Evolutionary conservation across 2,113 vertebrate species (phyloP).

Genomic region (Azemiops feae): DNA sequence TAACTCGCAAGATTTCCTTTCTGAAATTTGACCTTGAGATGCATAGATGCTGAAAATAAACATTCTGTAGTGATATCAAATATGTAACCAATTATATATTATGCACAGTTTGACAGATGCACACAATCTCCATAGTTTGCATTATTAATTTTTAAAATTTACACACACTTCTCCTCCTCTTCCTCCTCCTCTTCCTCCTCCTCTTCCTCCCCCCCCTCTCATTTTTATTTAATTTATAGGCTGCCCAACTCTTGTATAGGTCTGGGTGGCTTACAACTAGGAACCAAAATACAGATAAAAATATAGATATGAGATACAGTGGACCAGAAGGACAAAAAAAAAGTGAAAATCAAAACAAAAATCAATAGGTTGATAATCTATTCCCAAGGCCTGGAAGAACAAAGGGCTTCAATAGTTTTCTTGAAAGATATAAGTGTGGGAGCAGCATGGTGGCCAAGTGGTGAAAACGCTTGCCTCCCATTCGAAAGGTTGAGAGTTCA

Average conservation of each 20-base stretch:
- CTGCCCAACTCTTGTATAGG: background rate
- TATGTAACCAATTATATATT: background rate
- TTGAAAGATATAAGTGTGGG: background rate
- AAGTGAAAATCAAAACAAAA: background rate
- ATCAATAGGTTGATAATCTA: background rate
- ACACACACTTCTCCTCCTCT: background rate
- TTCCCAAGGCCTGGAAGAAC: background rate
- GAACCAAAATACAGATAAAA: background rate
- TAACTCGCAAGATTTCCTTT: background rate
- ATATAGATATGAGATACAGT: background rate
- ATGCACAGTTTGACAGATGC: background rate
- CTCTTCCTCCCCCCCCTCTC: background rate
- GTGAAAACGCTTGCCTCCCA: background rate
- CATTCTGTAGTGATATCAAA: background rate
- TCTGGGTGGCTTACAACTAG: background rate
- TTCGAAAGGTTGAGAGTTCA: background rate
- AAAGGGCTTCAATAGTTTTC: background rate
- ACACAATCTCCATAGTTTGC: background rate
- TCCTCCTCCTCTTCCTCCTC: no score
- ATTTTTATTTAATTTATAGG: background rate
- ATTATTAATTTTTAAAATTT: background rate
- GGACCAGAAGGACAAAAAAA: background rate
- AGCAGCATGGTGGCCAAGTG: background rate
- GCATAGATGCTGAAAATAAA: background rate
- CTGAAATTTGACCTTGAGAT: background rate